Conservation (phyloP, 1,140 invertebrate species). For the Lucilia cuprina region DNA sequence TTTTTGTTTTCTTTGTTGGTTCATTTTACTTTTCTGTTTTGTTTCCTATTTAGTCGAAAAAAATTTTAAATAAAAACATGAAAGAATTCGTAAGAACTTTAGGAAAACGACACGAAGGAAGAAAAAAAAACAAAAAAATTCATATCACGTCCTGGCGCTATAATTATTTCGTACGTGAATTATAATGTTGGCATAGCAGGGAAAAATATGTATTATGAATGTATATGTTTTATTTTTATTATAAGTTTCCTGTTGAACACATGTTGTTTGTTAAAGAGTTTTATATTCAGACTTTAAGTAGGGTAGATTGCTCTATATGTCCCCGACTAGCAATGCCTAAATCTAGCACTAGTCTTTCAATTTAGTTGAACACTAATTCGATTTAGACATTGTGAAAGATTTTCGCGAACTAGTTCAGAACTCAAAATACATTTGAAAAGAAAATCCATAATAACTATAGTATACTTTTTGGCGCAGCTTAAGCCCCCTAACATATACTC, state of each 20-base stretch:
- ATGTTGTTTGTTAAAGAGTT: constrained; percentile 24
- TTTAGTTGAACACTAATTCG: no score
- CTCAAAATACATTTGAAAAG: no score
- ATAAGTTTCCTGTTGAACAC: constrained; percentile 30
- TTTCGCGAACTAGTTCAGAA: no score
- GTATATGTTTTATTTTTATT: neutral
- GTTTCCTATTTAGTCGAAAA: neutral
- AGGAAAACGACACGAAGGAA: neutral
- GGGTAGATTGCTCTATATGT: neutral
- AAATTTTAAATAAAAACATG: neutral
- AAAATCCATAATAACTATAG: neutral
- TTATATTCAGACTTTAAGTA: neutral
- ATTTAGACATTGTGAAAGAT: no score
- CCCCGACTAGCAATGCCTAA: no score
- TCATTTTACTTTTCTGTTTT: neutral
- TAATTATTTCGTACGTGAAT: constrained; percentile 34
- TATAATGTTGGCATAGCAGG: neutral
- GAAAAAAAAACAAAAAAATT: constrained; percentile 4
- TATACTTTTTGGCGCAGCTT: neutral
- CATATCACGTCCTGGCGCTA: constrained; percentile 24
- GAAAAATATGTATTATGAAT: neutral
- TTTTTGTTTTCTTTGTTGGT: neutral
- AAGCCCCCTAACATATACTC: neutral
- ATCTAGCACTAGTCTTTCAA: no score
- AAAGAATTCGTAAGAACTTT: neutral